Evolutionary conservation across 2,797 vertebrate genomes (phyloP).

Genomic region (Sternotherus odoratus): DNA sequence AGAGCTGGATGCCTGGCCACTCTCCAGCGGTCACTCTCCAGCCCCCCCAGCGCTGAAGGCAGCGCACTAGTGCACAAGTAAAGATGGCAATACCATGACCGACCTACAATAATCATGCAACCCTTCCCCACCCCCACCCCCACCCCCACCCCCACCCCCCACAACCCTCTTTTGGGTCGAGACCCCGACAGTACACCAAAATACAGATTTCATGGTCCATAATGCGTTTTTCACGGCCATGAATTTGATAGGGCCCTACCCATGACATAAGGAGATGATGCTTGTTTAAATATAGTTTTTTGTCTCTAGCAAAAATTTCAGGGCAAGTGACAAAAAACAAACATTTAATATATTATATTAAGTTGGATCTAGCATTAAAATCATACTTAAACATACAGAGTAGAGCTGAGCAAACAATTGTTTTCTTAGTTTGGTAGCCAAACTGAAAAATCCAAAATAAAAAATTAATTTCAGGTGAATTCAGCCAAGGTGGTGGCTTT

Average conservation of each 20-base stretch:
- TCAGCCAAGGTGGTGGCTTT: not conserved
- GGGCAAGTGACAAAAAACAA: slow-evolving; percentile 18
- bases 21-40: too few relatives aligned
- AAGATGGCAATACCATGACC: too few relatives aligned
- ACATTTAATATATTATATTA: not conserved
- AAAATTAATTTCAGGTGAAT: not conserved
- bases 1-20: too few relatives aligned
- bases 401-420: not conserved
- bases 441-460: not conserved
- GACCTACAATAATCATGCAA: too few relatives aligned
- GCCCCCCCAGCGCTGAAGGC: too few relatives aligned
- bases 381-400: not conserved
- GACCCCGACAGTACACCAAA: too few relatives aligned
- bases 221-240: too few relatives aligned
- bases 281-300: not conserved
- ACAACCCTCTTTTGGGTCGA: too few relatives aligned
- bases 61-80: too few relatives aligned
- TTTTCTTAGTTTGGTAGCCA: not conserved
- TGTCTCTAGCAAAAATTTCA: not conserved
- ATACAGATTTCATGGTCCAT: too few relatives aligned
- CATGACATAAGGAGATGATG: not conserved
- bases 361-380: slow-evolving; percentile 18
- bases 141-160: too few relatives aligned
- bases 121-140: too few relatives aligned
- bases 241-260: not conserved